phyloP scores from a whole-genome alignment of 2,888 invertebrate genomes.

The Ligdia adustata region DNA sequence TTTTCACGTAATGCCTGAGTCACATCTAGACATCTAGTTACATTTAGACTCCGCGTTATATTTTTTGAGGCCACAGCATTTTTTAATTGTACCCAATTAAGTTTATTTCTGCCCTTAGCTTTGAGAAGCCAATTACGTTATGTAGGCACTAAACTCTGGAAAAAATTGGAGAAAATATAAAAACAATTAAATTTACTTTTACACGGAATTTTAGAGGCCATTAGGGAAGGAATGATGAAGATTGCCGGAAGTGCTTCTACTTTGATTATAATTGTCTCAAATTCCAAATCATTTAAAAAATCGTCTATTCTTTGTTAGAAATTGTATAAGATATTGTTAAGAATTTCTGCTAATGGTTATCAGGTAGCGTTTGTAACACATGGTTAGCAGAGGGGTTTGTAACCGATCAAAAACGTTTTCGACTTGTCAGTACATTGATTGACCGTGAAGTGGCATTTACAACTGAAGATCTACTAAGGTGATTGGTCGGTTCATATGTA shows the following conservation, averaged over 20 bases:
- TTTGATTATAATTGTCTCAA: slow-evolving; percentile 14
- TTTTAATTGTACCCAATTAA: slow-evolving; percentile 74
- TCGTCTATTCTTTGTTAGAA: too few relatives aligned
- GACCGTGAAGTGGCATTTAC: too few relatives aligned
- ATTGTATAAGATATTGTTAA: too few relatives aligned
- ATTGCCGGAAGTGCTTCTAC: slow-evolving; percentile 24
- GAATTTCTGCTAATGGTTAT: too few relatives aligned
- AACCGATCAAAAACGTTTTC: too few relatives aligned
- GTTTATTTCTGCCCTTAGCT: slow-evolving; percentile 59
- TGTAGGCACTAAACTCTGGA: slow-evolving; percentile 43
- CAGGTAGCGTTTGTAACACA: too few relatives aligned
- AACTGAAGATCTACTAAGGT: too few relatives aligned
- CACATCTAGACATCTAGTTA: slow-evolving; percentile 42
- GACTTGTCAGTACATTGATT: too few relatives aligned
- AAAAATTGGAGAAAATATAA: slow-evolving; percentile 49
- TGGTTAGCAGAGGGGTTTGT: too few relatives aligned
- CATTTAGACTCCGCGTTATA: slow-evolving; percentile 45
- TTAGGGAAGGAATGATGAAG: slow-evolving; percentile 31
- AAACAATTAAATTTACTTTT: slow-evolving; percentile 48
- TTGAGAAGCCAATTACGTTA: slow-evolving; percentile 63
- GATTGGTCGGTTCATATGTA: too few relatives aligned
- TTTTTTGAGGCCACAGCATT: slow-evolving; percentile 59
- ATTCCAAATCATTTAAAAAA: too few relatives aligned
- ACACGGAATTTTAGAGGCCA: slow-evolving; percentile 29
- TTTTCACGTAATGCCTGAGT: slow-evolving; percentile 14